These are phyloP conservation scores for Anguilla megastoma DNA, from an alignment of 2,797 vertebrate species.

Conservation along the genomic window DNA sequence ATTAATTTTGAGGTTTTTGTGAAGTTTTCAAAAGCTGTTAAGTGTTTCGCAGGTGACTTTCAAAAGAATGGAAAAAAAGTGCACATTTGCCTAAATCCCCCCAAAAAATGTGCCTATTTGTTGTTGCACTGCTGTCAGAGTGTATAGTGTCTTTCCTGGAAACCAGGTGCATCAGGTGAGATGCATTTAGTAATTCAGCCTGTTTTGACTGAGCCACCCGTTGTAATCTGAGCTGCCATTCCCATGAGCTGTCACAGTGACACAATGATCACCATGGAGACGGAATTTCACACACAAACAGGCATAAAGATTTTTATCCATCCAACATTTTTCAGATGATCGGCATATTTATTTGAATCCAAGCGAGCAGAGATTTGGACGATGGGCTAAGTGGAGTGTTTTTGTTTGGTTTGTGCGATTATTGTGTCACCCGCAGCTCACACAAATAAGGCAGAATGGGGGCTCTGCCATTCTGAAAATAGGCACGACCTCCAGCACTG, in stretches of 20 bases:
- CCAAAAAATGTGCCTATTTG: not conserved
- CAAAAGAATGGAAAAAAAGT: too few species aligned
- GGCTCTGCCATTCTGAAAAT: not conserved
- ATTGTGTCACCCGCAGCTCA: not conserved
- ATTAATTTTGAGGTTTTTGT: not conserved
- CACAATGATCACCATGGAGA: not conserved
- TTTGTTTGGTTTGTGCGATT: not conserved
- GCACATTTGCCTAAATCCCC: not conserved
- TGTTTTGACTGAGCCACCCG: not conserved
- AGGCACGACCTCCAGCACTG: too few species aligned
- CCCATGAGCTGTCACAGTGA: not conserved
- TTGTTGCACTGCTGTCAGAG: not conserved
- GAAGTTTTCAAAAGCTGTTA: not conserved
- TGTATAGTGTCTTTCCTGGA: too few species aligned
- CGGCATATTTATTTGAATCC: too few species aligned
- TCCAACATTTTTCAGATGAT: too few species aligned
- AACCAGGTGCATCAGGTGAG: not conserved
- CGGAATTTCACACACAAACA: not conserved
- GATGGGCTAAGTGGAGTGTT: not conserved
- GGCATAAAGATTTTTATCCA: too few species aligned
- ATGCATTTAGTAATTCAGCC: not conserved
- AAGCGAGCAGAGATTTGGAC: not conserved
- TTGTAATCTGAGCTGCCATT: not conserved
- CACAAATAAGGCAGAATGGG: too few species aligned
- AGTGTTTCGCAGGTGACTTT: too few species aligned